phyloP scores from a whole-genome alignment of 2,888 invertebrate species.

The Tenthredo scrophulariae region DNA sequence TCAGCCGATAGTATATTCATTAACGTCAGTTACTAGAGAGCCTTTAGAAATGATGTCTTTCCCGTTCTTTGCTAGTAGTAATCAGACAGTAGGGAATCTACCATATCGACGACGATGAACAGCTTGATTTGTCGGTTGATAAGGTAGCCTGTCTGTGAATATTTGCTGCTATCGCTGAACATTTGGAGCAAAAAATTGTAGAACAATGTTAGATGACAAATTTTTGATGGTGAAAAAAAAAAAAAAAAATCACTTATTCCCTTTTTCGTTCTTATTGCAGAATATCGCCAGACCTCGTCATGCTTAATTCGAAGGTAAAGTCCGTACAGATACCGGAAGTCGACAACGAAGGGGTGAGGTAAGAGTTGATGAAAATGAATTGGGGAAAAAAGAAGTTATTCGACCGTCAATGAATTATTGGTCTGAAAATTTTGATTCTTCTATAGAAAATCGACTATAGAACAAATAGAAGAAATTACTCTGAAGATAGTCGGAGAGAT shows the following conservation, averaged over 20 bases:
- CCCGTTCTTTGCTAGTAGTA: neutral
- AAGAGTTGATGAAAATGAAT: neutral
- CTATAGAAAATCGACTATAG: slow-evolving; percentile 29
- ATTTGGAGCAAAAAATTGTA: neutral
- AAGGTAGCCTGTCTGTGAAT: neutral
- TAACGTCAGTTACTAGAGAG: neutral
- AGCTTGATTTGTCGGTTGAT: neutral
- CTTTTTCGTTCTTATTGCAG: neutral
- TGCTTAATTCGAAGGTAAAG: slow-evolving; percentile 5
- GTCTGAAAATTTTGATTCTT: neutral
- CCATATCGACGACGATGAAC: neutral
- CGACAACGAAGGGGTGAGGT: neutral
- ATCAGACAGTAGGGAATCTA: neutral
- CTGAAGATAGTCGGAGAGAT: slow-evolving; percentile 6
- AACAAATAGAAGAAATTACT: slow-evolving; percentile 25
- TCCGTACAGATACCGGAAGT: slow-evolving; percentile 14
- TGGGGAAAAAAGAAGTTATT: neutral
- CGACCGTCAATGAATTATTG: neutral
- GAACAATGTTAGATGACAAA: too few relatives aligned
- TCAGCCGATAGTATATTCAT: neutral
- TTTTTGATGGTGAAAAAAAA: too few relatives aligned
- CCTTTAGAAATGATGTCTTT: neutral
- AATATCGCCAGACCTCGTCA: neutral
- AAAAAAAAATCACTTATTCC: too few relatives aligned
- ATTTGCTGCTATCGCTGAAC: neutral